Base-by-base conservation (phyloP, 1,140 invertebrate species). In the Platyscapa corneri region DNA sequence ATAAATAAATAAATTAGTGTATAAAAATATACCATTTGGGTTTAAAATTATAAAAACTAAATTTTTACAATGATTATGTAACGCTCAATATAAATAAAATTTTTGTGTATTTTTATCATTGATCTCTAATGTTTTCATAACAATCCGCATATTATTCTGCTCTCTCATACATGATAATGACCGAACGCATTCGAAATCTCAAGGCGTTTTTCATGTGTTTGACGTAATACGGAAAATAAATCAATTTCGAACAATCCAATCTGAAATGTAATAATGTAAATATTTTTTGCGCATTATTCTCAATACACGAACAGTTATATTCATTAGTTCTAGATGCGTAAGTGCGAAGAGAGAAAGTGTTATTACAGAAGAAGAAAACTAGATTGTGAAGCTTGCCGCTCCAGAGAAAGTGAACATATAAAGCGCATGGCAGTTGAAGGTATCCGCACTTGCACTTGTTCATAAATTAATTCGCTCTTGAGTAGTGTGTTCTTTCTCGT, bases 381-480 rank as follows among this genome's bases (percentile, higher is more conserved):
- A 74, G 64, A 67, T 16, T 53, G n/a, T n/a, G n/a, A n/a, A n/a
- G 49, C 49, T 65, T 56, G 82, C 37, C n/a, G 0, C 49, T 75
- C 7, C 42, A 60, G 83, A 70, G 83, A 84, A 84, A 84, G 83
- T 49, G 75, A 79, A 39, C 3, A 72, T 12, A 72, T 10, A 12
- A 8, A 32, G 3, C 32, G 32, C 67, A 34, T 72, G 37, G 67
- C 12, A 39, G n/a, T 16, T 34, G 20, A 12, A 72, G 34, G 83
- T 70, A 84, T 76, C 76, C 60, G 79, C 75, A 76, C 83, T 32
- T 53, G 75, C 18, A n/a, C 39, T 32, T 75, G 39, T n/a, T 23
- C 53, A 81, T 85, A 85, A 85, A 85, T 81, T 85, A 85, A 85
- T 85, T 85, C 53, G 84, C 78, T 72, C 76, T 72, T 34, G 20